Conservation (phyloP, 2,113 vertebrate species). For the Diglossa brunneiventris region DNA sequence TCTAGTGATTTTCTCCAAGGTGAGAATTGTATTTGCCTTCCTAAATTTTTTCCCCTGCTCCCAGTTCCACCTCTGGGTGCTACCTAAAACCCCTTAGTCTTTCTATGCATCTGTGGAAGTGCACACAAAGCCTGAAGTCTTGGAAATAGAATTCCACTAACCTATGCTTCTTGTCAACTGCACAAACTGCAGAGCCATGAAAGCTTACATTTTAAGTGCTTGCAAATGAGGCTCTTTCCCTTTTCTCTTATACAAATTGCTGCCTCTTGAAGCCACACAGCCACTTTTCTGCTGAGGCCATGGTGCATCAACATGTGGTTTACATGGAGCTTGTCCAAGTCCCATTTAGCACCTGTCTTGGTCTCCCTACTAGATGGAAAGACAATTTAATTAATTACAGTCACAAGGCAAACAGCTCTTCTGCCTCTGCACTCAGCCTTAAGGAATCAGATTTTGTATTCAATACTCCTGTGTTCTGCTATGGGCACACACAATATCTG, state of each 20-base stretch:
- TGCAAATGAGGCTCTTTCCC: not conserved
- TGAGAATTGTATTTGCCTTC: not conserved
- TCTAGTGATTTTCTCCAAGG: not conserved
- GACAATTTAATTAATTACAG: not conserved
- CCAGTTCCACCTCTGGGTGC: not conserved
- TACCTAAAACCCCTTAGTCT: not conserved
- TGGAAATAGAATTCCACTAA: not conserved
- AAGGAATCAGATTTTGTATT: not conserved
- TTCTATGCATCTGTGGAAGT: not conserved
- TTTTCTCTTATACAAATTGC: not conserved
- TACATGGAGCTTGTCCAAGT: not conserved
- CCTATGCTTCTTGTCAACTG: not conserved
- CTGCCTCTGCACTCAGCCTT: not conserved
- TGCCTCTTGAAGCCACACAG: not conserved
- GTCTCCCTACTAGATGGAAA: not conserved
- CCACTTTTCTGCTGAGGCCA: not conserved
- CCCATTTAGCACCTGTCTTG: not conserved
- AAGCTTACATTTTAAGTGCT: not conserved
- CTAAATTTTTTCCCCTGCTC: not conserved
- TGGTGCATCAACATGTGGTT: accelerated
- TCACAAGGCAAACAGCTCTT: not conserved
- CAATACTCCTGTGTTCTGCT: not conserved
- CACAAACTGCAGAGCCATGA: not conserved
- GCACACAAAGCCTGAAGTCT: not conserved
- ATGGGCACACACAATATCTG: accelerated